Evolutionary conservation across 2,888 invertebrate species (phyloP).

Genomic region (Ochropleura leucogaster): DNA sequence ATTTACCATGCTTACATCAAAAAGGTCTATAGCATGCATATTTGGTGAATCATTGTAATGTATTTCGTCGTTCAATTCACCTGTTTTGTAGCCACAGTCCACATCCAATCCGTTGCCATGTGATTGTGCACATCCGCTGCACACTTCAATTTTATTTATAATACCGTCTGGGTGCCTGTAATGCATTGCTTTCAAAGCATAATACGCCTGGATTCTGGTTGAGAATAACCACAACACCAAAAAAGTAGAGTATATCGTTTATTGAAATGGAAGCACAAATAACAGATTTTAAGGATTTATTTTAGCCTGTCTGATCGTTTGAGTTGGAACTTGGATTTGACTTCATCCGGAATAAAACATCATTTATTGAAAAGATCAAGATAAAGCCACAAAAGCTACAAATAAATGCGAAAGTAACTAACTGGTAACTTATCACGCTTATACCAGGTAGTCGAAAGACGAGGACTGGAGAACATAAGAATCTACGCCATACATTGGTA

Average conservation of each 20-base stretch:
- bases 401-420: neutral
- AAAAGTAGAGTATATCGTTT: constrained; percentile 1
- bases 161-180: constrained; percentile 22
- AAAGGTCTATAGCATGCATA: constrained; percentile 4
- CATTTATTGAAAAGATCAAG: neutral
- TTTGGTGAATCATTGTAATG: constrained; percentile 10
- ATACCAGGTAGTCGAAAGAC: neutral
- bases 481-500: too few species aligned
- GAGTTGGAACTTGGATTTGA: neutral
- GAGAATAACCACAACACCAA: constrained; percentile 15
- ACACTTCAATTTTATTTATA: constrained; percentile 37
- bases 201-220: constrained; percentile 16
- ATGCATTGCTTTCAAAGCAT: constrained; percentile 20
- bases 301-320: neutral
- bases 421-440: neutral
- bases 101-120: constrained; percentile 26
- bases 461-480: too few species aligned
- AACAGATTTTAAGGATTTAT: neutral
- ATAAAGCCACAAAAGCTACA: neutral
- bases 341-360: neutral
- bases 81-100: constrained; percentile 21
- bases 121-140: constrained; percentile 57
- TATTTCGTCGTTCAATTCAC: constrained; percentile 19
- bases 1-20: too few species aligned
- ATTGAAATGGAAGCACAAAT: neutral